Percentiles rank a stretch among this genome's conserved stretches.
phyloP scores from a whole-genome alignment of 2,797 vertebrate genomes.

The Propithecus deckenii region DNA sequence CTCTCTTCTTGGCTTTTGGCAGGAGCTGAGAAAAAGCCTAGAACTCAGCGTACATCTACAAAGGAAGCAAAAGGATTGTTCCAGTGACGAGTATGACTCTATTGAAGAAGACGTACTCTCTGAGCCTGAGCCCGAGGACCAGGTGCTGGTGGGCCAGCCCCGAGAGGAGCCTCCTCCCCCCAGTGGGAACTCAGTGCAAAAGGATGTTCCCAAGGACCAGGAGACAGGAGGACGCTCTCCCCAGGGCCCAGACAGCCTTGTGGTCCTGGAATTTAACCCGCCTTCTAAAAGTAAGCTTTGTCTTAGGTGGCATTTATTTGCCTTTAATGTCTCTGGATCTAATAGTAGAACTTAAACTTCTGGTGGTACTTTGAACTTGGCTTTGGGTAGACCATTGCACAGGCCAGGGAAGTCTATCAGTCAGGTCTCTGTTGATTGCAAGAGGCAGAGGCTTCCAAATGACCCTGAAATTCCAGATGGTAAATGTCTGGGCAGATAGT shows the following conservation, averaged over 20 bases:
- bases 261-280: slow-evolving; percentile 91
- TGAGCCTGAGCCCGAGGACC: slow-evolving; percentile 89
- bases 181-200: not conserved
- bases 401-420: not conserved
- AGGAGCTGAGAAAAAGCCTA: slow-evolving; percentile 91
- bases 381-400: not conserved
- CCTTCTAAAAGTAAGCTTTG: slow-evolving; percentile 86
- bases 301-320: not conserved
- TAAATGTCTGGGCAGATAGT: not conserved
- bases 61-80: slow-evolving; percentile 83
- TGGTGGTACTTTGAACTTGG: not conserved
- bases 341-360: not conserved
- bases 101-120: slow-evolving; percentile 93
- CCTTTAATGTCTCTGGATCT: not conserved
- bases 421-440: not conserved
- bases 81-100: slow-evolving; percentile 89
- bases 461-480: not conserved
- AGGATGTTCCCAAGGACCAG: slow-evolving; percentile 29
- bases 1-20: slow-evolving; percentile 68
- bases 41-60: slow-evolving; percentile 85
- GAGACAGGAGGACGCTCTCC: slow-evolving; percentile 65
- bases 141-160: slow-evolving; percentile 83
- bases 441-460: not conserved
- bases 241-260: slow-evolving; percentile 82
- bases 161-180: slow-evolving; percentile 82